Evolutionary conservation across 2,113 vertebrate species (phyloP), one percentile per base, ranked within the genome.

Genomic region (Fregata magnificens): DNA sequence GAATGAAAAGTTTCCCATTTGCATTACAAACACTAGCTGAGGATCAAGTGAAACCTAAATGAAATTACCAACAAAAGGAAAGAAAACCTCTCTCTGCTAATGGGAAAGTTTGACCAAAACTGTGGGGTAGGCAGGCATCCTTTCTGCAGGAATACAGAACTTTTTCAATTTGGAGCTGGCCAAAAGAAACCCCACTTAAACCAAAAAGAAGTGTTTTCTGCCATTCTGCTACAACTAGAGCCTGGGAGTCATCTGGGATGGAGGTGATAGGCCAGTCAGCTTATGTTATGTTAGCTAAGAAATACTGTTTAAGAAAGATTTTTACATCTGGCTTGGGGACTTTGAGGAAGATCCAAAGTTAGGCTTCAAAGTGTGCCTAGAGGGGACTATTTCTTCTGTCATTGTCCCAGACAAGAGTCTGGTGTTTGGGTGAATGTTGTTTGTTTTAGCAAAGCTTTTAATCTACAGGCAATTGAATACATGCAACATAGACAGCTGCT

Each of bases 381-480:
- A 90, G 74, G 90, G 78, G n/a, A 14, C 67, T 77, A 21, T 86
- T 91, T 80, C 90, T 62, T 77, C 80, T 83, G 63, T 77, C 88
- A 73, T 58, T 94, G 88, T 93, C 79, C 67, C 85, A 96, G 92
- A 93, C 90, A 42, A 62, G 63, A 83, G 63, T 86, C 84, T 93
- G 82, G 38, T 79, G 56, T 52, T 93, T 58, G 66, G 44, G 81
- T 76, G 70, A 85, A 34, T 5, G 3, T 5, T 83, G 50, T 76
- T 92, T 73, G 45, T 59, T 95, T 85, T 70, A 91, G 78, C 42
- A 55, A 58, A 91, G 34, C 53, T 95, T 96, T 94, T 88, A 80
- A 85, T 72, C 82, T 61, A 7, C 49, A 42, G 49, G 49, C 3
- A 8, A 26, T 31, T 28, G 53, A 61, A 70, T 13, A 4, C 5